A percentile compares a stretch with the other conserved stretches of the same genome.
Evolutionary conservation across 2,888 invertebrate genomes (phyloP).

Genomic region (Oxycera nigricornis): DNA sequence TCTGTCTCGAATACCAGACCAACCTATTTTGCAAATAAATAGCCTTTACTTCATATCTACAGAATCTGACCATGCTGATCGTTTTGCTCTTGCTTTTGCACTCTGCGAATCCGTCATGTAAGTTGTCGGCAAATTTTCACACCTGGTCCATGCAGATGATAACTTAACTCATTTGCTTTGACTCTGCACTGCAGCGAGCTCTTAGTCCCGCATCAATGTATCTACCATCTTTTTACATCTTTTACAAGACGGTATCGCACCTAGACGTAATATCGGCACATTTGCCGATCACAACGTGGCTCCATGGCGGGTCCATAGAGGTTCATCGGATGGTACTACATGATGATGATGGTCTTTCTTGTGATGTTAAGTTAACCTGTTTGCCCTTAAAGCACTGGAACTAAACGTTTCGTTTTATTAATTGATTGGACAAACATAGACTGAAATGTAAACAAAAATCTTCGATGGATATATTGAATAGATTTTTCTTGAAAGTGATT

Average conservation of each 20-base stretch:
- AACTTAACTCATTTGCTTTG: slow-evolving; percentile 6
- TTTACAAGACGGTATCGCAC: slow-evolving; percentile 22
- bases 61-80: too few relatives aligned
- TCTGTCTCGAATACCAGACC: too few relatives aligned
- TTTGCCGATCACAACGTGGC: neutral
- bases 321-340: neutral
- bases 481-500: slow-evolving; percentile 36
- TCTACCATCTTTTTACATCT: neutral
- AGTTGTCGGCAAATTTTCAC: slow-evolving; percentile 29
- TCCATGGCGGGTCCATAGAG: neutral
- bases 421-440: slow-evolving; percentile 52
- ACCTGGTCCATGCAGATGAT: slow-evolving; percentile 31
- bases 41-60: too few relatives aligned
- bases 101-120: too few relatives aligned
- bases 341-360: neutral
- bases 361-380: slow-evolving; percentile 37
- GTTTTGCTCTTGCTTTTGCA: too few relatives aligned
- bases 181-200: neutral
- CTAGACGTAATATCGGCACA: neutral
- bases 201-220: neutral
- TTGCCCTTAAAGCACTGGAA: slow-evolving; percentile 40
- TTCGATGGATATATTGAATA: slow-evolving; percentile 37
- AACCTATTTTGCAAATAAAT: too few relatives aligned
- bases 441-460: slow-evolving; percentile 50
- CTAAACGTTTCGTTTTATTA: slow-evolving; percentile 48